phyloP scores from a whole-genome alignment of 1,140 invertebrate genomes.

The Laupala kohalensis region DNA sequence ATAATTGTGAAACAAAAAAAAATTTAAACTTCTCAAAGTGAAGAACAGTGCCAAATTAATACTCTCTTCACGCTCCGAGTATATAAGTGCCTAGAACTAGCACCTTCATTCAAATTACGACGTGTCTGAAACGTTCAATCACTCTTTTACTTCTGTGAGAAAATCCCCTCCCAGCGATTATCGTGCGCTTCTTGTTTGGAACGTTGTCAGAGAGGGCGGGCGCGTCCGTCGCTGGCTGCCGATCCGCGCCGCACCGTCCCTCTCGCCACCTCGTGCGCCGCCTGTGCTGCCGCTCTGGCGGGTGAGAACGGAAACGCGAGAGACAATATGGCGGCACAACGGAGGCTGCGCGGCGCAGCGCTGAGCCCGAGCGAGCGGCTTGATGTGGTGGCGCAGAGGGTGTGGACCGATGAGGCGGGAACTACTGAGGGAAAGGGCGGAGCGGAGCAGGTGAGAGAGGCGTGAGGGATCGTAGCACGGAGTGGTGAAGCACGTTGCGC shows the following conservation, averaged over 20 bases:
- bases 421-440: neutral
- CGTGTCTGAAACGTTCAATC: conserved; percentile 12
- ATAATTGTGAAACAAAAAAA: neutral
- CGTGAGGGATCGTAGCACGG: too few relatives aligned
- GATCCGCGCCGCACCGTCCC: too few relatives aligned
- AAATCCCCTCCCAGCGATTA: neutral
- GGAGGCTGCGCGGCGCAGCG: neutral
- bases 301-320: neutral
- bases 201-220: too few relatives aligned
- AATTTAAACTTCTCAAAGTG: neutral
- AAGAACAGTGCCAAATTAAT: neutral
- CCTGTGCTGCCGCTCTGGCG: conserved; percentile 6
- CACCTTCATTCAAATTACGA: conserved; percentile 7
- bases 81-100: conserved; percentile 3
- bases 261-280: neutral
- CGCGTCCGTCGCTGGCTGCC: too few relatives aligned
- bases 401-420: neutral
- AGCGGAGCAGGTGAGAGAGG: too few relatives aligned
- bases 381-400: neutral
- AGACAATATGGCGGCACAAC: neutral
- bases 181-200: too few relatives aligned
- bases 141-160: conserved; percentile 4
- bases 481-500: too few relatives aligned
- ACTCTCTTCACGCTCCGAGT: neutral
- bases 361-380: neutral